phyloP scores from a whole-genome alignment of 1,140 invertebrate species.

The Leptinotarsa lineolata region DNA sequence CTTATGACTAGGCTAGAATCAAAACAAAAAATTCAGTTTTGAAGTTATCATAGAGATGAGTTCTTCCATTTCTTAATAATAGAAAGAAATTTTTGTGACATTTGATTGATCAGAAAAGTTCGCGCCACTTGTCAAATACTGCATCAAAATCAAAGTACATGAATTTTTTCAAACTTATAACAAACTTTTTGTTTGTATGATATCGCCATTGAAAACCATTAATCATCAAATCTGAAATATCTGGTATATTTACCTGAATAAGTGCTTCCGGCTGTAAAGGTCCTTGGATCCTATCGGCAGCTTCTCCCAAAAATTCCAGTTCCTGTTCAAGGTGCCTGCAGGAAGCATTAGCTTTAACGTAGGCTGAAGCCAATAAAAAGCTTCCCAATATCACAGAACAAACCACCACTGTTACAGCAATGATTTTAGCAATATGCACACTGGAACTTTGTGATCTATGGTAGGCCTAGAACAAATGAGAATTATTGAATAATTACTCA shows the following conservation, averaged over 20 bases:
- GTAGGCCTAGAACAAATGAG: slow-evolving; percentile 70
- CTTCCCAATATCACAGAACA: slow-evolving; percentile 76
- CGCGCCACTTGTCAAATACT: no score
- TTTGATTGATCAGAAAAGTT: no score
- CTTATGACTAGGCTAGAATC: no score
- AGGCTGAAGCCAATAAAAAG: slow-evolving; percentile 79
- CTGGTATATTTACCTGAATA: slow-evolving; percentile 55
- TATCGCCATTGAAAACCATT: no score
- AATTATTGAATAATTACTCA: background rate
- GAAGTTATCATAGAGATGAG: no score
- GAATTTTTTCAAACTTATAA: no score
- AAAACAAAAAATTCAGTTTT: no score
- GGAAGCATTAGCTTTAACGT: slow-evolving; percentile 75
- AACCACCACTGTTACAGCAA: slow-evolving; percentile 75
- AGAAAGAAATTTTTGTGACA: no score
- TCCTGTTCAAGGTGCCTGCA: slow-evolving; percentile 72
- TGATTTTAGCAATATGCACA: slow-evolving; percentile 80
- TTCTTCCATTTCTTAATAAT: no score
- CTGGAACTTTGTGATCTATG: slow-evolving; percentile 70
- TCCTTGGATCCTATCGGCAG: slow-evolving; percentile 52
- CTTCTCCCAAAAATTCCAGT: slow-evolving; percentile 67
- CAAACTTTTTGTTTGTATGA: no score
- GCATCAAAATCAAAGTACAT: no score
- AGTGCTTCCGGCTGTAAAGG: slow-evolving; percentile 59
- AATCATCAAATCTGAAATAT: no score